A percentile compares a stretch with the other conserved stretches of the same genome.
Conservation (phyloP, 2,113 vertebrate species). For the Otolemur garnettii region DNA sequence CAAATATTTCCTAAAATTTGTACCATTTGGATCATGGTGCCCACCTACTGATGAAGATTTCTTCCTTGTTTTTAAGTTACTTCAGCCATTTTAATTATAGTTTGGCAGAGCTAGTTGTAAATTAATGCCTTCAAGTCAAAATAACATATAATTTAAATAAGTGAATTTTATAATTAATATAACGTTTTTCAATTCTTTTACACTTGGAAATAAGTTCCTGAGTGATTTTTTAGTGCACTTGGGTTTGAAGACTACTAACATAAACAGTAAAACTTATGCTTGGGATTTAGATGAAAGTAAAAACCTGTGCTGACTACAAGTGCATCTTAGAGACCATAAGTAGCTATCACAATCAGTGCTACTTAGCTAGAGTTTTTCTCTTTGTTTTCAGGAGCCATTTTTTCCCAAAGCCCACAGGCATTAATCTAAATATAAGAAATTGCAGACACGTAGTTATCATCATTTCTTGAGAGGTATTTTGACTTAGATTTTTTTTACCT, state of each 20-base stretch:
- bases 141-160: neutral
- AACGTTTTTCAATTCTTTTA: neutral
- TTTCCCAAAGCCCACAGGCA: neutral
- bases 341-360: neutral
- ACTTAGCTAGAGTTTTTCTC: neutral
- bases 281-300: neutral
- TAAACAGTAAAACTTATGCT: neutral
- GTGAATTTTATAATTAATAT: neutral
- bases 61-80: neutral
- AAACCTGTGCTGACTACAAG: neutral
- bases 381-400: neutral
- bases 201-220: neutral
- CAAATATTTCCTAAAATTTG: neutral
- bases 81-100: neutral
- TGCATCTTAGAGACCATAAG: neutral
- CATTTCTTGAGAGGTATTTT: neutral
- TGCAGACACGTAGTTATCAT: neutral
- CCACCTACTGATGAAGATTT: neutral
- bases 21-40: neutral
- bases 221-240: neutral
- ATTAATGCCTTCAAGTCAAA: neutral
- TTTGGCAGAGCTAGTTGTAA: neutral
- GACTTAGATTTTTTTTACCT: neutral
- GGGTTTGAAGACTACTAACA: neutral
- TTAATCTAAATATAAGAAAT: neutral